Evolutionary conservation across 2,888 invertebrate species (phyloP).

Genomic region (Pyrgus malvae): DNA sequence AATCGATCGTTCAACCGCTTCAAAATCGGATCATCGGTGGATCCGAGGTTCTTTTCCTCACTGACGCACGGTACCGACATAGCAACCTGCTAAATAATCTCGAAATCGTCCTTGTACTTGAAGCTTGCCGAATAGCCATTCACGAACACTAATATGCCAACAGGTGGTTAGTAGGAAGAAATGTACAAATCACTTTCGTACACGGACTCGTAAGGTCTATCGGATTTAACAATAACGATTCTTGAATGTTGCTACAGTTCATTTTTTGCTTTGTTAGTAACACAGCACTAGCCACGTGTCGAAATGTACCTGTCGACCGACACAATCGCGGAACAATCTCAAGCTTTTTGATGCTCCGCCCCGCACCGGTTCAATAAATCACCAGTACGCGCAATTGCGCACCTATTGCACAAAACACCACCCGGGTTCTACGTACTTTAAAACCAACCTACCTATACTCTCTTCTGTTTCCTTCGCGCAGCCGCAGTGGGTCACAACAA

Average conservation of each 20-base stretch:
- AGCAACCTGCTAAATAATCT: conserved; percentile 66
- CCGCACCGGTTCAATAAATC: conserved; percentile 38
- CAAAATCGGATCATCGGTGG: conserved; percentile 43
- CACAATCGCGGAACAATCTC: conserved; percentile 63
- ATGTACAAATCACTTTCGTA: no score
- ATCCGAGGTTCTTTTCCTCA: conserved; percentile 49
- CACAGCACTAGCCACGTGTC: conserved; percentile 78
- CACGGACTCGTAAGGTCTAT: no score
- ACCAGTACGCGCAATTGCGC: conserved; percentile 35
- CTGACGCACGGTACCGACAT: conserved; percentile 57
- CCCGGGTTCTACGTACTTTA: background rate
- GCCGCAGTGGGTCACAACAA: background rate
- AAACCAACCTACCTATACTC: background rate
- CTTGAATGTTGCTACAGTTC: no score
- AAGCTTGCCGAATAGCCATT: conserved; percentile 76
- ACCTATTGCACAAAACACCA: conserved; percentile 38
- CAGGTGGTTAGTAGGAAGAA: no score
- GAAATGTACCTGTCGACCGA: conserved; percentile 57
- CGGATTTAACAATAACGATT: no score
- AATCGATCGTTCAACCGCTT: conserved; percentile 55
- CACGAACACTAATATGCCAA: no score
- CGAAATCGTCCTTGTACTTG: conserved; percentile 53
- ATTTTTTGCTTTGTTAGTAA: conserved; percentile 83
- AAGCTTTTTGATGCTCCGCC: conserved; percentile 43
- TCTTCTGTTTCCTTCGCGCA: background rate